Conservation (phyloP, 2,113 vertebrate species). For the Zeus faber region DNA sequence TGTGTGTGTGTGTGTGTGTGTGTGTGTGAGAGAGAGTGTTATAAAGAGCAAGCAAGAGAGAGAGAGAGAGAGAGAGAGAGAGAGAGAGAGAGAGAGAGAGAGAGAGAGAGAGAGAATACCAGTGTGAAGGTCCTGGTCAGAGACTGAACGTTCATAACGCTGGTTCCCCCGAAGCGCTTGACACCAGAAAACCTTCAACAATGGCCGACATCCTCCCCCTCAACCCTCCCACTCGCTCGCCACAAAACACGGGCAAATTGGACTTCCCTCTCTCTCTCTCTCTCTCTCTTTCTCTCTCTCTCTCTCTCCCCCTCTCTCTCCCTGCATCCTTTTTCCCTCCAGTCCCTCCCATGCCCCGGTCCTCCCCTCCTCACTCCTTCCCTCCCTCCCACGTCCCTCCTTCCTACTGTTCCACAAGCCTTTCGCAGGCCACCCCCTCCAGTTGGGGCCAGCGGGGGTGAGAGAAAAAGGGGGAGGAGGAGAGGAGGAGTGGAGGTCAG, state of each 20-base stretch:
- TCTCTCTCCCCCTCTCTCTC: conserved; percentile 9
- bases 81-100: neutral
- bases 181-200: conserved; percentile 51
- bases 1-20: conserved; percentile 11
- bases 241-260: neutral
- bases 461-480: too few relatives aligned
- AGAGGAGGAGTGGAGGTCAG: too few relatives aligned
- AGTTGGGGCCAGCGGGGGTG: too few relatives aligned
- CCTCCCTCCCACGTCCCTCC: neutral
- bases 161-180: too few relatives aligned
- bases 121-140: conserved; percentile 2
- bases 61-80: neutral
- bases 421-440: neutral
- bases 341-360: conserved; percentile 14
- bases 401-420: neutral
- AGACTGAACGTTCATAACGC: conserved; percentile 31
- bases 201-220: conserved; percentile 9
- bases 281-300: too few relatives aligned
- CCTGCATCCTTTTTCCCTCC: conserved; percentile 34
- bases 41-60: neutral
- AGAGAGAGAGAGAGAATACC: neutral
- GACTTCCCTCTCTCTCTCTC: too few relatives aligned
- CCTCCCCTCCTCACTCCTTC: neutral
- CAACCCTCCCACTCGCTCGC: conserved; percentile 12
- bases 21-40: neutral